Evolutionary conservation across 2,797 vertebrate species (phyloP).

Genomic region (Erpetoichthys calabaricus): DNA sequence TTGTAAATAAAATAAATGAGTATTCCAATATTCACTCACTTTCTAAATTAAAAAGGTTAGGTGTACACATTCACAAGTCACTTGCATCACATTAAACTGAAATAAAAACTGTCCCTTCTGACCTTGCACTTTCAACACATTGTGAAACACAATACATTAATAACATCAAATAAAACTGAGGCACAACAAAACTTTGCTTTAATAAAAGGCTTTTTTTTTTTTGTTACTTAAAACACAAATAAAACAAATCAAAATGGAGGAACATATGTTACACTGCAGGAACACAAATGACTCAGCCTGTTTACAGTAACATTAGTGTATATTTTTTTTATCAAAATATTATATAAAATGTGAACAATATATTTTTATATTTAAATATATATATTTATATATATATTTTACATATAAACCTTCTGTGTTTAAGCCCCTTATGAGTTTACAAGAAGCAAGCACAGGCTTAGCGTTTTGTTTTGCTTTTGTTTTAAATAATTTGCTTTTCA

Average conservation of each 20-base stretch:
- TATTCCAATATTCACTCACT: too few relatives aligned
- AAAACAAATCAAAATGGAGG: constrained; percentile 51
- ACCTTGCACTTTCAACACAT: too few relatives aligned
- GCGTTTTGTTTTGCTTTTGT: constrained; percentile 24
- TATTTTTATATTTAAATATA: constrained; percentile 15
- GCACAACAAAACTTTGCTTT: constrained; percentile 26
- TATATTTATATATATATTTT: constrained; percentile 41
- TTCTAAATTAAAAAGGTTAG: too few relatives aligned
- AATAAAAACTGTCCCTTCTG: too few relatives aligned
- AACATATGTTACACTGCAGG: constrained; percentile 63
- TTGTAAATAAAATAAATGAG: too few relatives aligned
- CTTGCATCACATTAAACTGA: too few relatives aligned
- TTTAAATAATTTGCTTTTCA: not conserved
- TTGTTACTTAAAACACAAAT: constrained; percentile 60
- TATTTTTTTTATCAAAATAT: constrained; percentile 58
- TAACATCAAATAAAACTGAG: not conserved
- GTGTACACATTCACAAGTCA: too few relatives aligned
- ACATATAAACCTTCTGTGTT: constrained; percentile 39
- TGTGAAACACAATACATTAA: too few relatives aligned
- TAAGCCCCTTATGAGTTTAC: constrained; percentile 35
- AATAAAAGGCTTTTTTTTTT: constrained; percentile 47
- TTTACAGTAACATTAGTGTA: constrained; percentile 42
- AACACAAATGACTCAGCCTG: constrained; percentile 46
- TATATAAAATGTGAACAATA: constrained; percentile 44
- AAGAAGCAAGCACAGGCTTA: constrained; percentile 29